Base-by-base conservation (phyloP, 92 coral and sea anemone genomes). In the Paragorgia papillata region DNA sequence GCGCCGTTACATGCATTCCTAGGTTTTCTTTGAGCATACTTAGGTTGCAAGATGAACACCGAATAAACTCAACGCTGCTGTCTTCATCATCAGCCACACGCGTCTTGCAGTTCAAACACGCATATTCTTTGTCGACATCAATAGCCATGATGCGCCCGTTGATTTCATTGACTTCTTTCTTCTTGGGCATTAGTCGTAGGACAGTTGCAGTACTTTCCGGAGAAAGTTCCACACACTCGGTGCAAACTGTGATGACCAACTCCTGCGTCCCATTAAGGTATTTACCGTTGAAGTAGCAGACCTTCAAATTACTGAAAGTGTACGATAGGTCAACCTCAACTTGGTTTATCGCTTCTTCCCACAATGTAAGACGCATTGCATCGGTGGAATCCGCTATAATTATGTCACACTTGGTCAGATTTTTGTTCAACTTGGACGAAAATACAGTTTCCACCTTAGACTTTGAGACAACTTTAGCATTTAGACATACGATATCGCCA, bases 301-400 rank as follows among this genome's bases (percentile, higher is more conserved):
- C 86, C 56, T 56, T 59, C 35, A 82, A 43, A 44, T 27, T 50
- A 51, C 57, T 76, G 75, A 82, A 74, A 63, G 22, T 55, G 62
- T 43, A 82, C 50, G 67, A 73, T 44, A 24, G 2, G 32, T 62
- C 80, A 32, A 55, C 82, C 46, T 18, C 28, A 9, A 82, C 86
- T 61, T 73, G 40, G 21, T 82, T 58, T 32, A 74, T 74, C 27
- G 37, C 51, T 12, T 25, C 35, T 35, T 73, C 76, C 86, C 82
- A 82, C 34, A 82, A 46, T 78, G 81, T 82, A 44, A 82, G 40
- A 33, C 37, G 57, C 31, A 82, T 82, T 14, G 75, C 80, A 62
- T 73, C 82, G 53, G 57, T 48, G 28, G 68, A 34, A 64, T 74
- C 86, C 19, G 81, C 82, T 17, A 82, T 51, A 29, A 74, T 39